Evolutionary conservation across 2,888 invertebrate genomes (phyloP), one percentile per base, ranked within the genome.

Genomic region (Helobdella robusta): DNA sequence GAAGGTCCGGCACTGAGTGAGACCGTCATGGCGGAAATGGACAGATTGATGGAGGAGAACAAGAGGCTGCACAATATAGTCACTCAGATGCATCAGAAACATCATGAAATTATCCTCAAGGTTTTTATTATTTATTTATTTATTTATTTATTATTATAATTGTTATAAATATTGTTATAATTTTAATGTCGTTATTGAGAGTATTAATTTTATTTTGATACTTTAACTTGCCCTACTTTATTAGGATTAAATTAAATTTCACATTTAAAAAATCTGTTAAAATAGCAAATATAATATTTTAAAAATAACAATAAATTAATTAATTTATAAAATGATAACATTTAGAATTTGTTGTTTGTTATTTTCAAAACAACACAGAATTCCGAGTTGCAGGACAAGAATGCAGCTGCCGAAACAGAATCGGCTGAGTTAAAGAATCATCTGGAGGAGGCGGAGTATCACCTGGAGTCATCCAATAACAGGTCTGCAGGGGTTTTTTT

Each of bases 381-480:
- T 80, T 87, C 91, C 32, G 91, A 91, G 76, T 78, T 89, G 35
- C 89, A 89, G 78, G 91, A 78, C 72, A 75, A 77, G 63, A 67
- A 78, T 65, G 75, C 89, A 62, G 89, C 89, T 18, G 86, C 90
- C 72, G 94, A 95, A 80, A 94, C 94, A 0, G 89, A 93, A 81
- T 89, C 87, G 68, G 95, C 93, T 0, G 95, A 97, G 79, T 82
- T 94, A 63, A 87, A 90, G 77, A 95, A 94, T 80, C 91, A 94
- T 82, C 88, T 94, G 59, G 95, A 97, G 75, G 97, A 97, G 78
- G 81, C 94, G 63, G 92, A 93, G 77, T 97, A 79, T 69, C 76
- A 80, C 64, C 72, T 75, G 61, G 77, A 79, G 56, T 77, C 77
- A 46, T 73, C 78, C 0, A 75, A 74, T 36, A 87, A 87, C 40